Conservation (phyloP, 2,797 vertebrate genomes). For the Thunnus albacares region DNA sequence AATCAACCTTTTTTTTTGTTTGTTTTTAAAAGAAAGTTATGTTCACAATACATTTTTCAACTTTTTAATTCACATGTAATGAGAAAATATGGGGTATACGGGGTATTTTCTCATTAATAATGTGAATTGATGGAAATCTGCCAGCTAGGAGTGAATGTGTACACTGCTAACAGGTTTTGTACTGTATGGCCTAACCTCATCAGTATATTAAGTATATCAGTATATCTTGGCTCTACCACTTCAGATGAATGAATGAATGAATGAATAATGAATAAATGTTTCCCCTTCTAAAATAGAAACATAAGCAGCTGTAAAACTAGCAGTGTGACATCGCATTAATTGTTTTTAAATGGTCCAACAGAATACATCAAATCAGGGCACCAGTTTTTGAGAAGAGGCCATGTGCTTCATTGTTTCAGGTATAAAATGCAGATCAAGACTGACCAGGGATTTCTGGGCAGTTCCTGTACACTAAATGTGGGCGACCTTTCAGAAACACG, state of each 20-base stretch:
- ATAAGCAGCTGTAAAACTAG: neutral
- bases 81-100: too few relatives aligned
- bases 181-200: neutral
- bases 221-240: neutral
- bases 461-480: slow-evolving; percentile 1
- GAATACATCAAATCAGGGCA: neutral
- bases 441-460: neutral
- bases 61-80: neutral
- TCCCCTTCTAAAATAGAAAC: neutral
- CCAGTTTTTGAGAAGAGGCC: slow-evolving; percentile 6
- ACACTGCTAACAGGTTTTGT: neutral
- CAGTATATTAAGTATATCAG: neutral
- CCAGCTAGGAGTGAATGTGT: neutral
- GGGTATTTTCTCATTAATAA: neutral
- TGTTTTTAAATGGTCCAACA: neutral
- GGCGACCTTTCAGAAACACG: slow-evolving; percentile 22
- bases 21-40: neutral
- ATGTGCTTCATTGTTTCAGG: neutral
- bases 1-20: neutral
- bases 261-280: neutral
- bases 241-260: neutral
- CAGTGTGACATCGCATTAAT: neutral
- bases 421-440: slow-evolving; percentile 14
- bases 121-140: neutral
- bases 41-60: neutral